Evolutionary conservation across 23 tunicate species (phyloP).

Genomic region (Trididemnum miniatum): DNA sequence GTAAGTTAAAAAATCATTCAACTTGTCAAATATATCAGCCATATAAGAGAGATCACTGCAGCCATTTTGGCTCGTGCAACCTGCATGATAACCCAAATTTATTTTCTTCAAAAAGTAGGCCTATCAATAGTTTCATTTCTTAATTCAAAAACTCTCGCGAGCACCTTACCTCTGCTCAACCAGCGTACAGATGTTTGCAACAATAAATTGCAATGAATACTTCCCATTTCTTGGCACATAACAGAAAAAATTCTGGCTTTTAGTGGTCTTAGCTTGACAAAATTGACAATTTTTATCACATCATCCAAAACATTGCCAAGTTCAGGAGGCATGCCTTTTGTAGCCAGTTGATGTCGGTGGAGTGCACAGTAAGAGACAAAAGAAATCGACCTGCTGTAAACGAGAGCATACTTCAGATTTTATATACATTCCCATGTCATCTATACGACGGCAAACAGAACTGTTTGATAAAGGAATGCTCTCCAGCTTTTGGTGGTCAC

Average conservation of each 20-base stretch:
- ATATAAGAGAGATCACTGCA: slow-evolving; percentile 7
- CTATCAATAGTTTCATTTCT: background rate
- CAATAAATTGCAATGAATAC: slow-evolving; percentile 9
- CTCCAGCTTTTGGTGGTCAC: too few species aligned
- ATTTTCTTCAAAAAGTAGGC: slow-evolving; percentile 10
- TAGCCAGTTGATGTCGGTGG: too few species aligned
- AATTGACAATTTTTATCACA: too few species aligned
- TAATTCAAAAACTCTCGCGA: slow-evolving; percentile 4
- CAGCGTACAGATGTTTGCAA: slow-evolving; percentile 3
- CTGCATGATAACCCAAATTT: background rate
- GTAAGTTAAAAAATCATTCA: slow-evolving; percentile 11
- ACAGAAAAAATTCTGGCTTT: slow-evolving; percentile 1
- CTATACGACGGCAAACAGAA: too few species aligned
- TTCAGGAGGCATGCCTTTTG: too few species aligned
- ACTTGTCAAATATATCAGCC: slow-evolving; percentile 5
- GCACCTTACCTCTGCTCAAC: too few species aligned
- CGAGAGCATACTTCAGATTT: too few species aligned
- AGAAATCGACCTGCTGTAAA: too few species aligned
- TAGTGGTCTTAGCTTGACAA: background rate
- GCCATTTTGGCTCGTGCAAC: background rate
- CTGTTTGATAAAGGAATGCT: too few species aligned
- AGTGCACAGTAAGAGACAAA: background rate
- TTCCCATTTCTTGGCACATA: slow-evolving; percentile 5
- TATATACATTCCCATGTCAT: too few species aligned
- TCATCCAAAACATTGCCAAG: background rate